A percentile compares a stretch with the other conserved stretches of the same genome.
Evolutionary conservation across 2,888 invertebrate genomes (phyloP).

Genomic region (Mesorhabditis spiculigera): DNA sequence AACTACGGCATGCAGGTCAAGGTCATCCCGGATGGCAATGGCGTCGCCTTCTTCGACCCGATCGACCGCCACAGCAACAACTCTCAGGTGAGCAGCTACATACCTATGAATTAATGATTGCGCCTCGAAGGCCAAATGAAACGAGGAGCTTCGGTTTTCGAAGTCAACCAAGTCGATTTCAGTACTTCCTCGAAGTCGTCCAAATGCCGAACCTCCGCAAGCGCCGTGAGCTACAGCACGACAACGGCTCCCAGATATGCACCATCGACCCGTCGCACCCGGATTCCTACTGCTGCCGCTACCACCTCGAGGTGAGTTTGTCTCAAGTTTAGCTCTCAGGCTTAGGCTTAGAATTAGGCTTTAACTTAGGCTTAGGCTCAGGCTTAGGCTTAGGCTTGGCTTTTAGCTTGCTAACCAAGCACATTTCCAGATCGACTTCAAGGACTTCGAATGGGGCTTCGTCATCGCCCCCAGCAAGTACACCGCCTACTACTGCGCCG

Average conservation of each 20-base stretch:
- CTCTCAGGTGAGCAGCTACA: neutral
- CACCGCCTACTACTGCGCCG: conserved; percentile 89
- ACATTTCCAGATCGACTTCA: conserved; percentile 73
- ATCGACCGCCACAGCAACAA: neutral
- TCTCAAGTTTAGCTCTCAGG: neutral
- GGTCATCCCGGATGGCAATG: neutral
- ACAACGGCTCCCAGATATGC: neutral
- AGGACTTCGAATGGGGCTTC: conserved; percentile 91
- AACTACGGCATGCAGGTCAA: neutral
- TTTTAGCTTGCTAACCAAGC: neutral
- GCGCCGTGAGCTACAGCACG: no score
- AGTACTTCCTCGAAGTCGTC: neutral
- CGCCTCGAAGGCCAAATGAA: no score
- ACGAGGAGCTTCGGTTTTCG: no score
- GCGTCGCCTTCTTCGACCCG: neutral
- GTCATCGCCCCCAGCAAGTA: conserved; percentile 88
- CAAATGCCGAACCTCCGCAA: neutral
- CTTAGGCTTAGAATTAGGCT: neutral
- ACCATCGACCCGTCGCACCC: neutral
- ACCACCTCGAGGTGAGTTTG: neutral
- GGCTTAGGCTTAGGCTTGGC: neutral
- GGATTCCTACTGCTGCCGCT: neutral
- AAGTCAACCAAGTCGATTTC: no score
- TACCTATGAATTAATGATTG: no score
- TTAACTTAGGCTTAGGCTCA: neutral